phyloP scores from a whole-genome alignment of 2,797 vertebrate species.

The Aeoliscus strigatus region DNA sequence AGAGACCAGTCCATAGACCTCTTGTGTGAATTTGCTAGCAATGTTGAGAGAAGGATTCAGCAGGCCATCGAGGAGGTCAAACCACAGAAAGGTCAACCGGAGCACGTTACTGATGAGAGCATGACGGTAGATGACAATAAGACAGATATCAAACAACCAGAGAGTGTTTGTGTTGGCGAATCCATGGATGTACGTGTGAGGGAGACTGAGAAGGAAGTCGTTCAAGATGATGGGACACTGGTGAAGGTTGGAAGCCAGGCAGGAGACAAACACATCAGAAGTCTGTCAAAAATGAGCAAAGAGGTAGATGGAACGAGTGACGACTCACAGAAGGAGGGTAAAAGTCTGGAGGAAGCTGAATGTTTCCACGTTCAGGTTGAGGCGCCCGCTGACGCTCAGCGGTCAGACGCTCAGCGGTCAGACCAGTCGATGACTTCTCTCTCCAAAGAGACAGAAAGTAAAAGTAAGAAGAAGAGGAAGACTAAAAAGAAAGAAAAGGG shows the following conservation, averaged over 20 bases:
- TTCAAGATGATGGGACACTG: too few species aligned
- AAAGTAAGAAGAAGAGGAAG: slow-evolving; percentile 62
- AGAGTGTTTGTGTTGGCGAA: too few species aligned
- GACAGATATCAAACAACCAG: too few species aligned
- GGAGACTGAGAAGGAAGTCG: too few species aligned
- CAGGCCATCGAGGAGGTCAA: slow-evolving; percentile 57
- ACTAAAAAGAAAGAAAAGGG: slow-evolving; percentile 54
- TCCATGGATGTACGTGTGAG: slow-evolving; percentile 2
- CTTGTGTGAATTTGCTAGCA: slow-evolving; percentile 61
- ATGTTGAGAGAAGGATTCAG: slow-evolving; percentile 71
- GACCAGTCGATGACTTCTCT: slow-evolving; percentile 3
- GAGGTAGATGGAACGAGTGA: background rate
- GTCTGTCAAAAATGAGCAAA: slow-evolving; percentile 5
- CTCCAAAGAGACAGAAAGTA: slow-evolving; percentile 36
- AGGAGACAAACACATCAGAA: slow-evolving; percentile 6
- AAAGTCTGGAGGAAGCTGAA: too few species aligned
- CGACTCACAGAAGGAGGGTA: slow-evolving; percentile 5
- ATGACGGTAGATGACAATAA: slow-evolving; percentile 8
- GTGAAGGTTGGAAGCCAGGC: too few species aligned
- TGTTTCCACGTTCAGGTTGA: too few species aligned
- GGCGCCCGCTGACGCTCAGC: too few species aligned
- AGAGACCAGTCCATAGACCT: slow-evolving; percentile 61
- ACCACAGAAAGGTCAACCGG: slow-evolving; percentile 27
- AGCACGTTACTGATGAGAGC: slow-evolving; percentile 7
- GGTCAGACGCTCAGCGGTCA: slow-evolving; percentile 19